Base-by-base conservation (phyloP, 2,113 vertebrate species). In the Phalacrocorax brasilianus region DNA sequence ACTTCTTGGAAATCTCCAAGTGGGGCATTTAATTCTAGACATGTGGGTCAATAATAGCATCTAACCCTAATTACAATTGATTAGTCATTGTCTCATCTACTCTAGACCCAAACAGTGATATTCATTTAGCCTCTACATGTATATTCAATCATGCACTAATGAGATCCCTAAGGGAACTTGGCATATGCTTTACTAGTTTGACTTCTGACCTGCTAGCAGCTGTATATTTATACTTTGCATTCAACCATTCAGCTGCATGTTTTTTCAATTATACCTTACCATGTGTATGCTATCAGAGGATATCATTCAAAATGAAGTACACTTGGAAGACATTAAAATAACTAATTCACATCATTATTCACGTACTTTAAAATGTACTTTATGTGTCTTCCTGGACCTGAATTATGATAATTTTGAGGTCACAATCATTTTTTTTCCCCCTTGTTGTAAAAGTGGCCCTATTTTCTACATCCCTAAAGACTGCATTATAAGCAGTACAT, bases 261-360 rank as follows among this genome's bases (percentile, higher is more conserved):
- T 98, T 98, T 98, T 98, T 94, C 98, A 98, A 98, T 98, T 98
- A 98, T 97, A 96, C 87, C 94, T 98, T 97, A 97, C 97, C 97
- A 98, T 97, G 97, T 98, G 98, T 88, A 92, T 90, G 93, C 97
- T 98, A 98, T 98, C 96, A 96, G 96, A 98, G 95, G 94, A 88
- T 95, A 98, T 98, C 96, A 97, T 82, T 98, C 98, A 97, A 98
- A 98, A 97, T 97, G 97, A 98, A 98, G 92, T 98, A 92, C 98
- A 98, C 98, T 98, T 98, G 98, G 98, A 98, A 98, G 96, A 97
- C 97, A 98, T 98, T 98, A 98, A 98, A 98, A 97, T 98, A 98
- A 98, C 96, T 95, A 98, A 98, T 98, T 98, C 97, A 98, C 97
- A 96, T 98, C 97, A 97, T 98, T 97, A 98, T 97, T 98, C 97